Base-by-base conservation (phyloP, 2,797 vertebrate species). In the Xyrichtys novacula region DNA sequence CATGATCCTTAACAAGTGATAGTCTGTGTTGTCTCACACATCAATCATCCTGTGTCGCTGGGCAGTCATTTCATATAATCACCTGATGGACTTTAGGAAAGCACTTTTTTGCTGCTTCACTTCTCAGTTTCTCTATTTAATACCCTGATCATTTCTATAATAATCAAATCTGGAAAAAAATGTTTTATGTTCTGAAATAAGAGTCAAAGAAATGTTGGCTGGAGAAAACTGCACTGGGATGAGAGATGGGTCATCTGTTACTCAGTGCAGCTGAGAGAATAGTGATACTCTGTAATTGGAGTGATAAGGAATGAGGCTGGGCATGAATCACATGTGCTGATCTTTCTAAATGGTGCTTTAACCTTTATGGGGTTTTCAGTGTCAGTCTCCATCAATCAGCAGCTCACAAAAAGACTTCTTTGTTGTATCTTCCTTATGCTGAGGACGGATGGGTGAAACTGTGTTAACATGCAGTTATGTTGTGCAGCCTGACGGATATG, bases 1-100 rank as follows among this genome's bases (percentile, higher is more conserved):
- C 81, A 79, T 80, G 87, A 86, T 83, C 62, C 73, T 83, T 81
- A 88, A 85, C 86, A 89, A 88, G 85, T 85, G 83, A 85, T 80
- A 76, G 88, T 77, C 80, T 26, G 38, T 70, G 79, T 83, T 34
- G 58, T 81, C 87, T 83, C 64, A 60, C 57, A 67, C 79, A 85
- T 92, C 90, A 91, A 83, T 91, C 88, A 90, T 44, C 47, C 44
- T 60, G 64, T 54, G 67, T 79, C 74, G 77, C 71, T 31, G 56
- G 72, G 67, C 69, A 66, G 80, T 78, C 70, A 65, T 65, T 74
- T 60, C 39, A 46, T 66, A 58, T 52, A 68, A 63, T 88, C 65
- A 75, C 67, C 65, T 39, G 11, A 29, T 61, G 66, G 65, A 79
- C 57, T 34, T 57, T 10, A 36, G n/a, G 46, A 66, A 74, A 48